Base-by-base conservation (phyloP, 2,888 invertebrate species). In the Trachelus tabidus region DNA sequence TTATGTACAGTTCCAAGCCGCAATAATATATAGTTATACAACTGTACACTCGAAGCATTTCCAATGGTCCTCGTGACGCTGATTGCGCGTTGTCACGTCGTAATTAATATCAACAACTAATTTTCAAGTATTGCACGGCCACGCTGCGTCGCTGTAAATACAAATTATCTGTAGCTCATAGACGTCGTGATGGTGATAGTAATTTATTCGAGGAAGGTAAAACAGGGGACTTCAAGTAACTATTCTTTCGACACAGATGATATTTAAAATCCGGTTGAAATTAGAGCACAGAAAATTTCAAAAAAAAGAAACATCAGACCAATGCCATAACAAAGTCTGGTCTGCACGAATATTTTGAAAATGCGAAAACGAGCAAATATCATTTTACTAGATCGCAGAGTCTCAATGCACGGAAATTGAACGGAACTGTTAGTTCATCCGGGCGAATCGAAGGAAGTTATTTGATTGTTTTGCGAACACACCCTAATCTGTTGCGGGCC, bases 401-500 rank as follows among this genome's bases (percentile, higher is more conserved):
- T 56, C 23, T 56, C 6, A 11, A 9, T 23, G 23, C 23, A 56
- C 23, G 56, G 23, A 56, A 56, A 56, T 9, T 23, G 9, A 56
- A 56, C 23, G 56, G 6, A 23, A 23, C 56, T 23, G 23, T 23
- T 56, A 2, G 23, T 56, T 23, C 23, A 23, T 56, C 56, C 79
- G 75, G 75, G 73, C 75, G 77, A 73, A 77, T 35, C 56, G 56
- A n/a, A 34, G 76, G 73, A 76, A 76, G 73, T 35, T 84, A 82
- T 83, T 84, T 85, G 82, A 83, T 84, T 85, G 83, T 82, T 83
- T 80, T 81, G 82, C 82, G 79, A 76, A 81, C 85, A 81, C 83
- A 82, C 85, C 83, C 83, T 84, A 87, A 88, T 87, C 85, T 85
- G 86, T 87, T 85, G 86, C 83, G 87, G 84, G 77, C 87, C 87